Evolutionary conservation across 2,888 invertebrate species (phyloP).

Genomic region (Pteria penguin): DNA sequence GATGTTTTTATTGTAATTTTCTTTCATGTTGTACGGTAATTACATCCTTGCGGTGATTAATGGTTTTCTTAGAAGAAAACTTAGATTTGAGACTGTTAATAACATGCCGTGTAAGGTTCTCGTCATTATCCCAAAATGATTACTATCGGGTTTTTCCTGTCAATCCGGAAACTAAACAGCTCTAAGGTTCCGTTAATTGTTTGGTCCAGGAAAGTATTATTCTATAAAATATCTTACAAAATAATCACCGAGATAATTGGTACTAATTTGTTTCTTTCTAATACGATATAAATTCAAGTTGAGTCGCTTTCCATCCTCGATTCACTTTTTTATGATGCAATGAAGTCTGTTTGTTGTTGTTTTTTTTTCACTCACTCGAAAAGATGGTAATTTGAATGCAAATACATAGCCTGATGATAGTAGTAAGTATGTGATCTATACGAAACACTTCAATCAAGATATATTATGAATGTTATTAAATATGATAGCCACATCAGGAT

Average conservation of each 20-base stretch:
- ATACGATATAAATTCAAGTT: background rate
- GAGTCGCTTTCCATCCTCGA: background rate
- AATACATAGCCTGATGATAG: too few relatives aligned
- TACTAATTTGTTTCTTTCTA: conserved; percentile 33
- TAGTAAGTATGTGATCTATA: too few relatives aligned
- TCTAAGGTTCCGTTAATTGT: conserved; percentile 36
- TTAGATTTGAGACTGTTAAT: conserved; percentile 25
- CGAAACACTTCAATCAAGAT: too few relatives aligned
- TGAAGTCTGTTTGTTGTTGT: too few relatives aligned
- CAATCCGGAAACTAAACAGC: conserved; percentile 23
- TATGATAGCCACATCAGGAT: too few relatives aligned
- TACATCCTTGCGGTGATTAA: conserved; percentile 45
- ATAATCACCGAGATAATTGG: conserved; percentile 26
- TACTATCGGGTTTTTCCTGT: conserved; percentile 17
- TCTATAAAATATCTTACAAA: conserved; percentile 16
- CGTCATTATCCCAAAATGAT: conserved; percentile 6
- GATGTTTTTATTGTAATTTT: conserved; percentile 44
- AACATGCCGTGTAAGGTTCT: conserved; percentile 4
- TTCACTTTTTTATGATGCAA: too few relatives aligned
- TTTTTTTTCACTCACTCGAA: too few relatives aligned
- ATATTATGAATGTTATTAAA: too few relatives aligned
- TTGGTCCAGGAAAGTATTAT: conserved; percentile 31
- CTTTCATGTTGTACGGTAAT: conserved; percentile 45
- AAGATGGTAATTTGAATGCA: too few relatives aligned
- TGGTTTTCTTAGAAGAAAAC: conserved; percentile 40